Percentiles rank a stretch among this genome's conserved stretches.
These are phyloP conservation scores for Sebastes minor DNA, from an alignment of 2,797 vertebrate species.

Conservation along the genomic window DNA sequence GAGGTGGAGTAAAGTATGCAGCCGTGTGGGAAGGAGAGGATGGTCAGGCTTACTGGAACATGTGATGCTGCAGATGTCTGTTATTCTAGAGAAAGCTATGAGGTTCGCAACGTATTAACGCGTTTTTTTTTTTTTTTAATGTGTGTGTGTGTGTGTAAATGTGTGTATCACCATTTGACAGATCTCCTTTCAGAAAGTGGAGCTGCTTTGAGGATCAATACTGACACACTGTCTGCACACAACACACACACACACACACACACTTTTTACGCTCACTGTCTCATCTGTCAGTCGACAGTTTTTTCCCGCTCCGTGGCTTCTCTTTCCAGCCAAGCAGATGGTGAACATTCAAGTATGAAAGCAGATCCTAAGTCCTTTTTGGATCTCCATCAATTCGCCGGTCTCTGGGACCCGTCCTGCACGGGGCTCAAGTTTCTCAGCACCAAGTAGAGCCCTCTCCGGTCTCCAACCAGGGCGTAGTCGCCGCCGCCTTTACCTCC, in stretches of 20 bases:
- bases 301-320: slow-evolving; percentile 64
- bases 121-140: slow-evolving; percentile 11
- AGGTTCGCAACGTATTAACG: slow-evolving; percentile 25
- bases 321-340: slow-evolving; percentile 78
- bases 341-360: slow-evolving; percentile 79
- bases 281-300: slow-evolving; percentile 79
- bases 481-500: background rate
- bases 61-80: slow-evolving; percentile 49
- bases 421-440: slow-evolving; percentile 61
- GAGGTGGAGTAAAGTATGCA: slow-evolving; percentile 40
- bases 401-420: slow-evolving; percentile 63
- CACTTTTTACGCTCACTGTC: slow-evolving; percentile 56
- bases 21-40: slow-evolving; percentile 32
- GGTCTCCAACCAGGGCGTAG: slow-evolving; percentile 18
- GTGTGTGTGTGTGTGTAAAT: slow-evolving; percentile 39
- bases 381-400: slow-evolving; percentile 71
- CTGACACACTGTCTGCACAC: slow-evolving; percentile 60
- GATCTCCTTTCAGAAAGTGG: slow-evolving; percentile 74
- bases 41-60: slow-evolving; percentile 35
- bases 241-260: slow-evolving; percentile 14
- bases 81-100: slow-evolving; percentile 29
- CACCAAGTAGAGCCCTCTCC: slow-evolving; percentile 28
- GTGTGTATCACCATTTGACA: slow-evolving; percentile 67
- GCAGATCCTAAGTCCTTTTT: slow-evolving; percentile 75
- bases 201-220: slow-evolving; percentile 78